Percentiles rank a stretch among this genome's conserved stretches.
Conservation (phyloP, 2,113 vertebrate genomes). For the Uropsilus gracilis region DNA sequence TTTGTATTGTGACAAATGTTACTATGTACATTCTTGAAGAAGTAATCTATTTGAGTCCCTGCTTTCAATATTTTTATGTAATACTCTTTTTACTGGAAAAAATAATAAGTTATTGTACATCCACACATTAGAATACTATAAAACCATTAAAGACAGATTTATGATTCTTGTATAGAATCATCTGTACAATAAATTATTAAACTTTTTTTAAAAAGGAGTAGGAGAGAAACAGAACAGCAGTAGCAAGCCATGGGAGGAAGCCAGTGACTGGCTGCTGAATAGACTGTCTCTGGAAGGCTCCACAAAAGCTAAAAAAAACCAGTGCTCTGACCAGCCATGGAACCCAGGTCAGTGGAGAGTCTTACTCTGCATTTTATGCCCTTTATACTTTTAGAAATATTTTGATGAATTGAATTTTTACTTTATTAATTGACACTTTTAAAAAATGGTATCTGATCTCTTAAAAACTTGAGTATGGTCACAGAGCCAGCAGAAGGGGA, state of each 20-base stretch:
- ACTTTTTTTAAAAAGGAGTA: not conserved
- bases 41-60: not conserved
- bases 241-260: not conserved
- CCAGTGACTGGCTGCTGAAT: too few relatives aligned
- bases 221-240: fast-evolving
- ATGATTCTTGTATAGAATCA: not conserved
- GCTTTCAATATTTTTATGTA: not conserved
- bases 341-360: not conserved
- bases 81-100: not conserved
- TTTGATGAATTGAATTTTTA: conserved; percentile 40
- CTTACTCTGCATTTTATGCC: not conserved
- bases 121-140: not conserved
- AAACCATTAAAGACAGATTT: not conserved
- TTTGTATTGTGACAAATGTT: not conserved
- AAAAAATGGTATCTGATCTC: not conserved
- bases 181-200: not conserved
- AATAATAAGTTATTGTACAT: not conserved
- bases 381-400: not conserved
- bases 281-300: not conserved
- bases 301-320: not conserved
- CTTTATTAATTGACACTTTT: not conserved
- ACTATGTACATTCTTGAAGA: not conserved
- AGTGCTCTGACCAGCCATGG: not conserved
- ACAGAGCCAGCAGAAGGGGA: not conserved
- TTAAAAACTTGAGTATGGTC: not conserved